Evolutionary conservation across 2,113 vertebrate species (phyloP), one percentile per base, ranked within the genome.

Genomic region (Bombycilla garrulus): DNA sequence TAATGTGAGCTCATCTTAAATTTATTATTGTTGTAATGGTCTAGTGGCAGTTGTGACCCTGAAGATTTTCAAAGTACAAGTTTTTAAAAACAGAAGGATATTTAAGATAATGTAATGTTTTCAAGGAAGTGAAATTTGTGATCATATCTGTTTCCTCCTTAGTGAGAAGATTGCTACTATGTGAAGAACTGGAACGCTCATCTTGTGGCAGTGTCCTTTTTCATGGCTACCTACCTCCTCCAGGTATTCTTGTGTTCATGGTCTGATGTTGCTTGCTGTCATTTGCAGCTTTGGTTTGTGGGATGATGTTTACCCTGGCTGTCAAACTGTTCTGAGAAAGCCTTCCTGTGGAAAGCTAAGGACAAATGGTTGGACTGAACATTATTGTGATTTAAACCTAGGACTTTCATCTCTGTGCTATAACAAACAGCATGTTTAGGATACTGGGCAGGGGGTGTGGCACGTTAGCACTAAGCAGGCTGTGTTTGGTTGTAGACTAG

Each of bases 151-250:
- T 58, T 92, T 81, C 40, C 16, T 53, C 26, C 93, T 53, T 83
- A 99, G 99, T 99, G 51, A 98, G 99, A 65, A 98, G 99, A 87
- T 97, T 99, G 81, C 98, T 99, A 66, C 95, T 99, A 6, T 99
- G 99, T 97, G 99, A 99, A 96, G 99, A 99, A 86, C 97, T 99
- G 96, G 99, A 99, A 87, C 98, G 99, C 35, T 99, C 99, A 1
- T 99, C 99, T 3, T 99, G 99, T 89, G 99, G 99, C 85, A 99
- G 99, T 15, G 99, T 99, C 81, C 99, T 99, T 40, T 99, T 99
- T 91, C 99, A 99, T 20, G 99, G 99, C 53, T 99, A 99, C 96
- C 96, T 99, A 86, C 99, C 99, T 24, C 99, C 99, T 50, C 99
- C 99, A 98, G 99, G 99, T 98, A 98, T 64, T 74, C 69, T 28